Base-by-base conservation (phyloP, 2,113 vertebrate species). In the Chamaetylas fuelleborni region DNA sequence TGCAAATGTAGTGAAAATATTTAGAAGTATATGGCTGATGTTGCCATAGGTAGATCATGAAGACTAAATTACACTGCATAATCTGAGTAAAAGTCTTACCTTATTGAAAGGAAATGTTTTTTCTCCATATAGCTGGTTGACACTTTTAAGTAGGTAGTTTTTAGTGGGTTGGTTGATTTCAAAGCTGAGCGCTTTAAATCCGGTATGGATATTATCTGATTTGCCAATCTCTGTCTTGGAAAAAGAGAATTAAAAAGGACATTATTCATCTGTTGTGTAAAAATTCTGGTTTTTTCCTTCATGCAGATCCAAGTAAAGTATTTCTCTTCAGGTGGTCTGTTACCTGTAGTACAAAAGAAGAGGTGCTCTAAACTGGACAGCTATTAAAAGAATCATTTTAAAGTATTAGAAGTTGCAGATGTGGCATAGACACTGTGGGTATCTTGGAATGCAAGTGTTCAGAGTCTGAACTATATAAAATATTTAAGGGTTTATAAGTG, bases 81-180 rank as follows among this genome's bases (percentile, higher is more conserved):
- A 73, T 56, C 13, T 48, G 40, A 60, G 62, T 65, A 56, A 58
- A 70, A 67, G 25, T 34, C 38, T 43, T 79, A 92, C 97, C 50
- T 83, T 87, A 38, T 58, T 80, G 93, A 98, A 98, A 53, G 92
- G 84, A 11, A 94, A 89, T 2, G 80, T 93, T 88, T 97, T 96
- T 88, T 98, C 97, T 36, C 86, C 97, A 23, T 97, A 98, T 56
- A 98, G 53, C 38, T 94, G 88, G 7, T 94, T 98, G 65, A 97
- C 96, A 53, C 90, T 96, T 96, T 93, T 98, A 81, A 98, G 96
- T 29, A 92, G 8, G 38, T 97, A 96, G 19, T 95, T 92, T 51
- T 93, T 82, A 56, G 93, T 97, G 20, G 92, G 94, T 58, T 96
- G 87, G 70, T 96, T 97, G 76, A 98, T 96, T 94, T 96, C 95